Base-by-base conservation (phyloP, 1,140 invertebrate genomes). In the Spodoptera litura region DNA sequence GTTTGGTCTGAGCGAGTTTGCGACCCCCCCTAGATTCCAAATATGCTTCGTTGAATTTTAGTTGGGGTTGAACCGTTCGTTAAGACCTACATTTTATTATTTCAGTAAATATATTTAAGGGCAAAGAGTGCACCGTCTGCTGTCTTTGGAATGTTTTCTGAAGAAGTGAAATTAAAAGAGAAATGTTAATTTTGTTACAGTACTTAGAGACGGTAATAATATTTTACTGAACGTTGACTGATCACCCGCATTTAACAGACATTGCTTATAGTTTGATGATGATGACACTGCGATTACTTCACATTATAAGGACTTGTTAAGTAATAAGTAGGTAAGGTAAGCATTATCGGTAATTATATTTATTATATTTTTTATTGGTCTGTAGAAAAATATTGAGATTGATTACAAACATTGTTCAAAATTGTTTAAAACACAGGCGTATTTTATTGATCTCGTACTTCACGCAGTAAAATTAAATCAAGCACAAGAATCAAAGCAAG, bases 21-120 rank as follows among this genome's bases (percentile, higher is more conserved):
- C 78, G 74, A 73, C 81, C 62, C 62, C 66, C 64, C 31, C 59
- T 20, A 56, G 77, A 62, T 79, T 81, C 76, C 72, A 81, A 86
- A 87, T 88, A 85, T 84, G 82, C 81, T 81, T n/a, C 66, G 81
- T 56, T 82, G 78, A 81, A 80, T 82, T 84, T 81, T 78, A 77
- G 73, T 76, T 73, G 49, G 68, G 31, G 76, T 66, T 58, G 38
- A 75, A 68, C 64, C 64, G 73, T 75, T 75, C 73, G 73, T 75
- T 75, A 75, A 75, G 73, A 75, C 59, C 73, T 75, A 75, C 73
- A 62, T 75, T 75, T 75, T 75, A 75, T 75, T 75, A 75, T 75
- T 75, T 75, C 49, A 75, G 73, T 75, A 62, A 75, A 75, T 75
- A 75, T 53, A 75, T 75, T 75, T 64, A 75, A 58, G 25, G 61